A percentile compares a stretch with the other conserved stretches of the same genome.
These are phyloP conservation scores for Lucinisca nassula DNA, from an alignment of 2,888 invertebrate genomes.

Conservation along the genomic window DNA sequence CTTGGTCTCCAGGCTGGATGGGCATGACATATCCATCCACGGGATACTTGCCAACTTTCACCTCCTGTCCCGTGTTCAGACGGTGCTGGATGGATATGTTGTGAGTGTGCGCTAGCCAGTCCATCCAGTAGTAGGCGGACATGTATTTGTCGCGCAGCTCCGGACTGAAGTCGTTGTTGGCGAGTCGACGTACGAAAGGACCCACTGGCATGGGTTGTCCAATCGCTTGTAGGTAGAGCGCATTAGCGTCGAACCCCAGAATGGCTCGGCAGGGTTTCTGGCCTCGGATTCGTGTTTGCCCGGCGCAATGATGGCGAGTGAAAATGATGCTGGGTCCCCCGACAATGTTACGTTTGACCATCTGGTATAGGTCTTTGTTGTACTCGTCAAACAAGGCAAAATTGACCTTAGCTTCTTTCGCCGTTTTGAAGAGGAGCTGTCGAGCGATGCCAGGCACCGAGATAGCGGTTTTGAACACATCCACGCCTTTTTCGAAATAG, in stretches of 20 bases:
- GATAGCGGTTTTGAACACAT: constrained; percentile 50
- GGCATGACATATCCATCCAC: constrained; percentile 47
- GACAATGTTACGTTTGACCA: too few relatives aligned
- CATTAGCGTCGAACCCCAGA: constrained; percentile 52
- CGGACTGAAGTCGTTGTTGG: constrained; percentile 49
- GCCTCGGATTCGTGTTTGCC: constrained; percentile 25
- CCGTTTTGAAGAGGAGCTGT: constrained; percentile 41
- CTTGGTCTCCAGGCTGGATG: too few relatives aligned
- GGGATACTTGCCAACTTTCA: constrained; percentile 22
- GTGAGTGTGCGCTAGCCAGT: constrained; percentile 36
- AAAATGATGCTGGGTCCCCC: constrained; percentile 48
- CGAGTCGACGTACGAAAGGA: constrained; percentile 37
- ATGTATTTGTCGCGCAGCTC: constrained; percentile 32
- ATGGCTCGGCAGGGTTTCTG: constrained; percentile 43
- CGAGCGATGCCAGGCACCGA: constrained; percentile 49
- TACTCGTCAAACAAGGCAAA: constrained; percentile 39
- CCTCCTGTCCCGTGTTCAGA: constrained; percentile 39
- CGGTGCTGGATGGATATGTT: constrained; percentile 35
- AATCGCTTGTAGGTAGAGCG: constrained; percentile 53
- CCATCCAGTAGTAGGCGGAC: constrained; percentile 43
- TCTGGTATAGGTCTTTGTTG: constrained; percentile 27
- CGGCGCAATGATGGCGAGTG: constrained; percentile 25
- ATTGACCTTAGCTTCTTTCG: not conserved
- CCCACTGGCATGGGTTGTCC: constrained; percentile 53
- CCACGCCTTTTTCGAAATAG: too few relatives aligned